These are phyloP conservation scores for Rynchops niger DNA, from an alignment of 2,113 vertebrate genomes.

Conservation along the genomic window DNA sequence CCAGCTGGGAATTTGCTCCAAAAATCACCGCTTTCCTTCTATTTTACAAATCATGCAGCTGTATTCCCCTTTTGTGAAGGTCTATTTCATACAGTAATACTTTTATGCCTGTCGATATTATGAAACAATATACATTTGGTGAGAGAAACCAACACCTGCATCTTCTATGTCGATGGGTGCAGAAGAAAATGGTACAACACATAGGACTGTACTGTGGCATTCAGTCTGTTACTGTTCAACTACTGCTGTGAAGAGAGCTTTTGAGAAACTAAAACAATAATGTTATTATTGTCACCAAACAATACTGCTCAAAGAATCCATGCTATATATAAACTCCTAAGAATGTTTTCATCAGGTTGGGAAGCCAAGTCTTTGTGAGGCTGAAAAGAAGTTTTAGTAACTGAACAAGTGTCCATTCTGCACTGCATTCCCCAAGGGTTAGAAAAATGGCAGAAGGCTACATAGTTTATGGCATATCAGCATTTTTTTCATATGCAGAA, in stretches of 20 bases:
- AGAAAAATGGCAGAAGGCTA: slow-evolving; percentile 70
- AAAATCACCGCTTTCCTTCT: not conserved
- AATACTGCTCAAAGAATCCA: slow-evolving; percentile 67
- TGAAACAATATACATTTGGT: not conserved
- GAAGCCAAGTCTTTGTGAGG: slow-evolving; percentile 69
- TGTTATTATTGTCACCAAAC: slow-evolving; percentile 73
- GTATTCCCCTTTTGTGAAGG: not conserved
- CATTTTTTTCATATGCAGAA: slow-evolving; percentile 38
- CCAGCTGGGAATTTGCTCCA: not conserved
- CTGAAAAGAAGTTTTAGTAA: slow-evolving; percentile 66
- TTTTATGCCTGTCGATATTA: not conserved
- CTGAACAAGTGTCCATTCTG: slow-evolving; percentile 73
- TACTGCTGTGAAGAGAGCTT: slow-evolving; percentile 64
- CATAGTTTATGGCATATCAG: slow-evolving; percentile 54
- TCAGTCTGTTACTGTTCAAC: slow-evolving; percentile 39
- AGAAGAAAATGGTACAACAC: slow-evolving; percentile 17
- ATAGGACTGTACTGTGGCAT: not conserved
- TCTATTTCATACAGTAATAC: not conserved
- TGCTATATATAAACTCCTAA: slow-evolving; percentile 73
- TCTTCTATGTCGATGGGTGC: not conserved
- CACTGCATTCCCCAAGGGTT: slow-evolving; percentile 62
- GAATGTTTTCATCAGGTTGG: slow-evolving; percentile 72
- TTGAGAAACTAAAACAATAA: slow-evolving; percentile 75
- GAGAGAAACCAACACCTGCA: not conserved
- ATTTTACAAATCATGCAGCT: not conserved